Conservation (phyloP, 2,113 vertebrate species). For the Menura novaehollandiae region DNA sequence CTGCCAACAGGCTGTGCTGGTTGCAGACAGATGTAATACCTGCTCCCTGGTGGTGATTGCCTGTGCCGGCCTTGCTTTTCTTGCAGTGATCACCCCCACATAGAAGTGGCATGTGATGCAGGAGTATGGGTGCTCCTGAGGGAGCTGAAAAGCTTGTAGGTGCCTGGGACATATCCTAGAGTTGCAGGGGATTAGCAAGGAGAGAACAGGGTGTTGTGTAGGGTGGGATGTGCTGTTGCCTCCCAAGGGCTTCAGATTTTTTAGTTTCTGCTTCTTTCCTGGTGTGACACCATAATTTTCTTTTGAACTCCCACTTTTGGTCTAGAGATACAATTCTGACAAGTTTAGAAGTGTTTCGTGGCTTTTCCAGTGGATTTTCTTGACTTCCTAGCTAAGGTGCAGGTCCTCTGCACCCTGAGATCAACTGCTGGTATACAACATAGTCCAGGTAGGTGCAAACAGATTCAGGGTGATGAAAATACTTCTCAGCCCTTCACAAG, state of each 20-base stretch:
- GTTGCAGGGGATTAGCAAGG: neutral
- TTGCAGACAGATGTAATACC: neutral
- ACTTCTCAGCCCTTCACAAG: neutral
- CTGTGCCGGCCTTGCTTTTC: neutral
- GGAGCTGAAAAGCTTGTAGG: neutral
- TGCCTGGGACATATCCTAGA: neutral
- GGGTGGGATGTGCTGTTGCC: neutral
- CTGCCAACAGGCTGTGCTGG: neutral
- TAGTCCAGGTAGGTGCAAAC: neutral
- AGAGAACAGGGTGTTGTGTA: neutral
- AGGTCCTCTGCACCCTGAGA: neutral
- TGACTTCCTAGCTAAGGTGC: neutral
- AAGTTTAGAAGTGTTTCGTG: neutral
- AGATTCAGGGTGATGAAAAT: neutral
- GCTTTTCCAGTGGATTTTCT: neutral
- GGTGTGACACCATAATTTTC: neutral
- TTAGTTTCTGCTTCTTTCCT: neutral
- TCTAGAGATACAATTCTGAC: neutral
- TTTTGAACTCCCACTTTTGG: neutral
- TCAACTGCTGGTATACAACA: neutral
- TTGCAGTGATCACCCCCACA: neutral
- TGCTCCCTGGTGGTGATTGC: neutral
- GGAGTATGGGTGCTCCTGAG: neutral
- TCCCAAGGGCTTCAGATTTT: neutral
- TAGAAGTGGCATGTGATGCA: neutral